Evolutionary conservation across 1,140 invertebrate genomes (phyloP).

Genomic region (Maconellicoccus hirsutus): DNA sequence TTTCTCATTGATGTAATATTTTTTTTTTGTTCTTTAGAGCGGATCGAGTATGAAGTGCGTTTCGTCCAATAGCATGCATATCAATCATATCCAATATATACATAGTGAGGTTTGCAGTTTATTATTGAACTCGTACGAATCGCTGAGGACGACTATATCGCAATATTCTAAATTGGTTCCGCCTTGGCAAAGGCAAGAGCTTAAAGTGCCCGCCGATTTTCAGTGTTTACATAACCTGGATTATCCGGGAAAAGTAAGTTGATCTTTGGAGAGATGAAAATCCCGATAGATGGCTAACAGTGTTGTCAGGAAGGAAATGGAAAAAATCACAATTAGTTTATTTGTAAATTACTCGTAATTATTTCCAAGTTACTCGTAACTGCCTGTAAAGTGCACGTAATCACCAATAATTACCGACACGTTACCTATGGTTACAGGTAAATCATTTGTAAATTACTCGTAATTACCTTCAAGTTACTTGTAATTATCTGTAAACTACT

Average conservation of each 20-base stretch:
- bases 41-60: conserved; percentile 38
- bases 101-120: conserved; percentile 47
- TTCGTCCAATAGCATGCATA: conserved; percentile 38
- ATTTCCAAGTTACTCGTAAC: too few relatives aligned
- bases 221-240: conserved; percentile 13
- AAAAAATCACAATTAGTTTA: too few relatives aligned
- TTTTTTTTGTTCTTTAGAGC: conserved; percentile 21
- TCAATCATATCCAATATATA: conserved; percentile 53
- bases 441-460: too few relatives aligned
- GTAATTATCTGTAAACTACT: too few relatives aligned
- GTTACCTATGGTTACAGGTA: too few relatives aligned
- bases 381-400: too few relatives aligned
- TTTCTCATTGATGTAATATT: background rate
- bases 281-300: too few relatives aligned
- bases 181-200: conserved; percentile 38
- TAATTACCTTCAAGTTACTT: too few relatives aligned
- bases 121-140: conserved; percentile 52
- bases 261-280: too few relatives aligned
- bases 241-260: conserved; percentile 14
- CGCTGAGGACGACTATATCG: conserved; percentile 46
- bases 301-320: too few relatives aligned
- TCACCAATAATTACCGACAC: too few relatives aligned
- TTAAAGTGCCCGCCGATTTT: conserved; percentile 18
- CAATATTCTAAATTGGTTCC: conserved; percentile 46
- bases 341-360: too few relatives aligned